A percentile compares a stretch with the other conserved stretches of the same genome.
phyloP scores from a whole-genome alignment of 2,888 invertebrate genomes.

The Cremastinae sp. region DNA sequence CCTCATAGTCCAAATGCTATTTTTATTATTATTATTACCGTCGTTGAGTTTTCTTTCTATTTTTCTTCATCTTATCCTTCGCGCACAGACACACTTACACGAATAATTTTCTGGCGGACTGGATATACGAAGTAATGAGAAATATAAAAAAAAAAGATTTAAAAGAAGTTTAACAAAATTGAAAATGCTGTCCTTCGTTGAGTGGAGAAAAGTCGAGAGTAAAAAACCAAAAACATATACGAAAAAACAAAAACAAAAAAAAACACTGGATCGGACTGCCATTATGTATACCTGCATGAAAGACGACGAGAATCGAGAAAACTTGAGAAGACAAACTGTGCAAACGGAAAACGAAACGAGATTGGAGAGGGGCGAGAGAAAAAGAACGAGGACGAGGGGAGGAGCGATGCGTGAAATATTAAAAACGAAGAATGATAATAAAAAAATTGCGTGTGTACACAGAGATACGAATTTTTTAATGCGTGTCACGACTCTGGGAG shows the following conservation, averaged over 20 bases:
- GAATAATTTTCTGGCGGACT: slow-evolving; percentile 28
- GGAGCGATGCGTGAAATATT: slow-evolving; percentile 28
- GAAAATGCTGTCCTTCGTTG: slow-evolving; percentile 36
- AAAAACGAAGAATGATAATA: slow-evolving; percentile 10
- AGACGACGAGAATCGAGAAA: slow-evolving; percentile 37
- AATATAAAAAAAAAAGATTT: neutral
- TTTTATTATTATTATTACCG: too few relatives aligned
- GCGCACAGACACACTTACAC: slow-evolving; percentile 34
- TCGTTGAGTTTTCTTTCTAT: neutral
- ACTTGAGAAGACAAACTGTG: slow-evolving; percentile 13
- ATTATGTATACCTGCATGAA: slow-evolving; percentile 59
- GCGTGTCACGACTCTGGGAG: slow-evolving; percentile 51
- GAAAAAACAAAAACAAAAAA: slow-evolving; percentile 20
- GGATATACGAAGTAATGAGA: neutral
- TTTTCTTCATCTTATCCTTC: slow-evolving; percentile 41
- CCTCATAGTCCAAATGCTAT: neutral
- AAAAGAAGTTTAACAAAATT: too few relatives aligned
- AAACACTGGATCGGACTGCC: slow-evolving; percentile 59
- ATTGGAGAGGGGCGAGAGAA: slow-evolving; percentile 1
- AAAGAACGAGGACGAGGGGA: slow-evolving; percentile 57
- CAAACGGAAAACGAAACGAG: slow-evolving; percentile 16
- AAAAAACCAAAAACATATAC: neutral
- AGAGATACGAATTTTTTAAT: slow-evolving; percentile 28
- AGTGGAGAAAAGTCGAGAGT: slow-evolving; percentile 26
- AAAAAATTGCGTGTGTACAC: too few relatives aligned